Evolutionary conservation across 2,113 vertebrate genomes (phyloP), one percentile per base, ranked within the genome.

Genomic region (Notarius quadriscutis): DNA sequence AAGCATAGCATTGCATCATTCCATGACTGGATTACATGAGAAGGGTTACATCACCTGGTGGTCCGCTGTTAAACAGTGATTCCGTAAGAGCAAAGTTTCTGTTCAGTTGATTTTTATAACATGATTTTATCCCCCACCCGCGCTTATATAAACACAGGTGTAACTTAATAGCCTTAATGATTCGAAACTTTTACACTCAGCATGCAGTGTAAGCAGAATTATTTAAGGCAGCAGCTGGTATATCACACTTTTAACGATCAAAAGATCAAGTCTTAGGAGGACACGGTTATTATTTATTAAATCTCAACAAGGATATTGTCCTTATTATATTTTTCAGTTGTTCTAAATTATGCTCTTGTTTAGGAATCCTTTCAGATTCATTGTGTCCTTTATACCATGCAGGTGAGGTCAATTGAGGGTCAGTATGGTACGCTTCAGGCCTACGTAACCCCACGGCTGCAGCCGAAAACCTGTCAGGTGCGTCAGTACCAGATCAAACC

Each of bases 361-460:
- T 72, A 30, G 4, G n/a, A 69, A 4, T 67, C n/a, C n/a, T n/a
- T 67, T 67, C n/a, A 27, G n/a, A 67, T 67, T 67, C 12, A 67
- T 30, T 27, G 4, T 17, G 11, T 17, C 10, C 67, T 71, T 71
- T 1, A 17, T 7, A 34, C 27, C 67, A 17, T 62, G 57, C 57
- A 99, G 98, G 95, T 99, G 91, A 96, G 97, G 30, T 99, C 98
- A 0, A 99, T 99, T 8, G 98, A 99, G 95, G 98, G 98, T 51
- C 98, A 99, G 88, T 99, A 98, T 1, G 98, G 98, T 65, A 99
- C 95, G 7, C 96, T 99, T 78, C 97, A 98, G 92, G 97, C 97
- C 0, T 99, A 99, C 25, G 91, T 99, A 82, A 99, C 97, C 20
- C 97, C 98, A 30, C 96, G 98, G 91, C 96, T 99, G 91, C 97